These are phyloP conservation scores for Sebastes itinus DNA, from an alignment of 2,797 vertebrate species.

Conservation along the genomic window DNA sequence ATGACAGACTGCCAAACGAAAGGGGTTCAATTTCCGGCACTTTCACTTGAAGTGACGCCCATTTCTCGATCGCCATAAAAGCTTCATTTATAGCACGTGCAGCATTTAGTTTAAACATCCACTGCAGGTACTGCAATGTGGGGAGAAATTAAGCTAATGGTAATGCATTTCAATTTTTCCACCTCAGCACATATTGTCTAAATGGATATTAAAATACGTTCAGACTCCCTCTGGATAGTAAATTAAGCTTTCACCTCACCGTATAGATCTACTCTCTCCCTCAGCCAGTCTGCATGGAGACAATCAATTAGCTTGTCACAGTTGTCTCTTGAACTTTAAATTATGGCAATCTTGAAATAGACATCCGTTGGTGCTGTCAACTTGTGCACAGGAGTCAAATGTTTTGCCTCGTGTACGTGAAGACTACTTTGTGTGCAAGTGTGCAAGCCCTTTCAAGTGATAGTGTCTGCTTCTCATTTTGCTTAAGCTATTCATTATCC, in stretches of 20 bases:
- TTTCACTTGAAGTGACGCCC: constrained; percentile 71
- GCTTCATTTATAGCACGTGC: constrained; percentile 7
- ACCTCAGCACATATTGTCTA: constrained; percentile 13
- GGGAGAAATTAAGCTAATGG: constrained; percentile 17
- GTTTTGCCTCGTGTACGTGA: constrained; percentile 39
- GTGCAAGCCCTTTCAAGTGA: constrained; percentile 46
- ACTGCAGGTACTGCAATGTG: background rate
- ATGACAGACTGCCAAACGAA: constrained; percentile 67
- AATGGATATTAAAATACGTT: constrained; percentile 21
- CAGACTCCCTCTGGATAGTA: background rate
- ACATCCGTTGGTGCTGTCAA: constrained; percentile 42
- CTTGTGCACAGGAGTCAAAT: constrained; percentile 55
- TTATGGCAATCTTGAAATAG: constrained; percentile 71
- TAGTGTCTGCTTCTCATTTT: constrained; percentile 36
- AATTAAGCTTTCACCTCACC: constrained; percentile 23
- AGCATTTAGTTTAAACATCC: background rate
- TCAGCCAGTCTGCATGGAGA: background rate
- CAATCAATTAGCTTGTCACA: constrained; percentile 50
- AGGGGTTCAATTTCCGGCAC: constrained; percentile 42
- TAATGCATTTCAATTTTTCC: constrained; percentile 2
- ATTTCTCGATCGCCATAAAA: constrained; percentile 66
- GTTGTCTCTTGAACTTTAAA: constrained; percentile 31
- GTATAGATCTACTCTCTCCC: background rate
- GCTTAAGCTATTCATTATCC: background rate
- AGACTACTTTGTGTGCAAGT: constrained; percentile 40